Base-by-base conservation (phyloP, 1,140 invertebrate genomes). In the Dinothrombium tinctorium region DNA sequence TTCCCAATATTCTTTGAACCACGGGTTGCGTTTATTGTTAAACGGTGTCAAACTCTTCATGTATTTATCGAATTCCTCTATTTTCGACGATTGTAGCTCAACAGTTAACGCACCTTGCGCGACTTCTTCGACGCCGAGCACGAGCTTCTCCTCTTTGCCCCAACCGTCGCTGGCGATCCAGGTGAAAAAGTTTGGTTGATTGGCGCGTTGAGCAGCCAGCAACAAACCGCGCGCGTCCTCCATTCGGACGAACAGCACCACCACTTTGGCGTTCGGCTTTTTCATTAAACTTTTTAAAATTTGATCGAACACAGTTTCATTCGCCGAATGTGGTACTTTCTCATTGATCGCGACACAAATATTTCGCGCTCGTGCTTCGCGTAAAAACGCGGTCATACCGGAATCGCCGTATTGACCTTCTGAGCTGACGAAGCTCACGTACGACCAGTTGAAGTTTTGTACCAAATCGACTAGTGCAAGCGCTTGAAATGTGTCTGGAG, bases 1-100 rank as follows among this genome's bases (percentile, higher is more conserved):
- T 33, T 66, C 67, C 79, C 79, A 83, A 52, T 76, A 74, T 50
- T 82, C 76, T 20, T 62, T 59, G 50, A 81, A 77, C 78, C 78
- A 82, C 0, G 74, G 67, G 58, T 77, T 73, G 23, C 68, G 49
- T 2, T 45, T 47, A 44, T 73, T 72, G 33, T 57, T 65, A 5
- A n/a, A 12, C 4, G 21, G 12, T 23, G 20, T 31, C 2, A 76
- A 49, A 5, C 62, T 61, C 32, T 61, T 60, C 66, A 76, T 74
- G 53, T 76, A 76, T 0, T 66, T 58, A 51, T 76, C 69, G 47
- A 76, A 77, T 31, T 52, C 69, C 4, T 62, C 58, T 20, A 72
- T 58, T 19, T 32, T 58, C 60, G 33, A 59, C 53, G 12, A 67
- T 70, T 43, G 70, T 1, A 76, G 60, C 50, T 77, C 71, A 9